Evolutionary conservation across 2,797 vertebrate species (phyloP).

Genomic region (Enteromius paludinosus): DNA sequence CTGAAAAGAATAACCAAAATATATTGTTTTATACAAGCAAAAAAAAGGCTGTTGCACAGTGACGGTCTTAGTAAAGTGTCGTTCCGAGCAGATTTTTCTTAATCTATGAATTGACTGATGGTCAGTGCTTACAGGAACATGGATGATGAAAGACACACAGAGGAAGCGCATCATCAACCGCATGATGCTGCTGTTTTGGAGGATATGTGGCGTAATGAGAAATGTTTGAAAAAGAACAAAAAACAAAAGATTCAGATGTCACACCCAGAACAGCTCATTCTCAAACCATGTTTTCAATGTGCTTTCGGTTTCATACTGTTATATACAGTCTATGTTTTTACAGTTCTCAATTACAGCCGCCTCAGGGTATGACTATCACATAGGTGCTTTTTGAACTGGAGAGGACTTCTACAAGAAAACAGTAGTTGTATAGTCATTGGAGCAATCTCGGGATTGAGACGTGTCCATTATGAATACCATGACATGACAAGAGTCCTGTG

Average conservation of each 20-base stretch:
- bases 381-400: not conserved
- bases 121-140: constrained; percentile 20
- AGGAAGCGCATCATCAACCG: constrained; percentile 14
- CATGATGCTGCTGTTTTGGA: not conserved
- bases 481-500: constrained; percentile 37
- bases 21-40: constrained; percentile 23
- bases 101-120: not conserved
- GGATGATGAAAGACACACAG: constrained; percentile 17
- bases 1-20: constrained; percentile 71
- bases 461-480: constrained; percentile 45
- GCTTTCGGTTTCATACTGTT: constrained; percentile 16
- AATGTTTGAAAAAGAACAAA: not conserved
- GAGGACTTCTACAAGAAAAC: not conserved
- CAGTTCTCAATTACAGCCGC: not conserved
- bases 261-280: not conserved
- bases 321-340: not conserved
- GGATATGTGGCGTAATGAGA: not conserved
- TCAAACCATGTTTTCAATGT: not conserved
- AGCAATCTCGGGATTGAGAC: not conserved
- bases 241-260: not conserved
- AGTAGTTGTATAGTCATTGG: constrained; percentile 19
- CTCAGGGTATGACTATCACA: not conserved
- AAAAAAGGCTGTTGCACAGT: not conserved
- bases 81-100: not conserved
- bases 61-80: not conserved